Conservation (phyloP, 2,113 vertebrate species). For the Sakesphorus luctuosus region DNA sequence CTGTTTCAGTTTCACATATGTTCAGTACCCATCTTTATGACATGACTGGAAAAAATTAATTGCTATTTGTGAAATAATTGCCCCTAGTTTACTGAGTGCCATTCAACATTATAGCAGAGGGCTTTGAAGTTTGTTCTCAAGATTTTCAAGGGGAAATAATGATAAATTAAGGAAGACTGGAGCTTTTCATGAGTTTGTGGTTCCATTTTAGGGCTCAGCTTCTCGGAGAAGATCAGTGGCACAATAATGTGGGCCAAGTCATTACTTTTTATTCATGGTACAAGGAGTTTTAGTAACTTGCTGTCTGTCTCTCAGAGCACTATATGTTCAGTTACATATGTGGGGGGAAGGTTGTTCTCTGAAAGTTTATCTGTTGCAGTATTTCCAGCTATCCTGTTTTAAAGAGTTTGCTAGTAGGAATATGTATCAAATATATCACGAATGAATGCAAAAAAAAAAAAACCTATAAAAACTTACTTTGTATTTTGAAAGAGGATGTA, state of each 20-base stretch:
- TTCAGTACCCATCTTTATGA: neutral
- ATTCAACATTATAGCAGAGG: neutral
- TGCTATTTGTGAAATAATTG: neutral
- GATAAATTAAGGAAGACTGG: constrained; percentile 1
- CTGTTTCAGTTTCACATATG: neutral
- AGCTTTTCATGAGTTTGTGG: neutral
- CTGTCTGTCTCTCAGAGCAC: neutral
- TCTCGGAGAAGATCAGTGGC: neutral
- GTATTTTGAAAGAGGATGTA: neutral
- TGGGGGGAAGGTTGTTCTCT: neutral
- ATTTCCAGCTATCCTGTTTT: neutral
- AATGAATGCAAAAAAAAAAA: neutral
- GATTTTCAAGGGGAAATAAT: neutral
- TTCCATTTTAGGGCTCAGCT: neutral
- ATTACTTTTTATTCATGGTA: neutral
- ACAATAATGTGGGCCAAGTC: neutral
- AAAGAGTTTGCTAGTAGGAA: neutral
- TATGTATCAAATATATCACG: neutral
- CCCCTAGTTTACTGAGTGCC: neutral
- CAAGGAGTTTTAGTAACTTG: neutral
- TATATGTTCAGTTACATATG: neutral
- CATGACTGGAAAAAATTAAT: constrained; percentile 32
- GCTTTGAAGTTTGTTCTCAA: constrained; percentile 11
- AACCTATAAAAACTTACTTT: neutral
- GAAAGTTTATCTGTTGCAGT: neutral